Conservation (phyloP, 2,113 vertebrate genomes). For the Panthera leo region DNA sequence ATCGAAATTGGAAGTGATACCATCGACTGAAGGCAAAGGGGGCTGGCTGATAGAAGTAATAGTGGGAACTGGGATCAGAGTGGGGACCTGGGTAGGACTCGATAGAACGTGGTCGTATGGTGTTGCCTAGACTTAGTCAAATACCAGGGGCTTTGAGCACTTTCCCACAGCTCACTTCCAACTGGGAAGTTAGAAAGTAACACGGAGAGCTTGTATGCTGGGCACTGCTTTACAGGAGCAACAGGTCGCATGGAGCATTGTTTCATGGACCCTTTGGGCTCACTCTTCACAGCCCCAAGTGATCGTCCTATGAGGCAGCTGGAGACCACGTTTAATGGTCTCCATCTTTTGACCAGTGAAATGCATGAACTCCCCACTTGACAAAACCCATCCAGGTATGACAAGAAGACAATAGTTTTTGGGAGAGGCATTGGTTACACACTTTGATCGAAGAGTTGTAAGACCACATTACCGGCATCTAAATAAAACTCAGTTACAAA, state of each 20-base stretch:
- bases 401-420: not conserved
- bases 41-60: not conserved
- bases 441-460: not conserved
- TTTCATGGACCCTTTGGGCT: not conserved
- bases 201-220: too few relatives aligned
- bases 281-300: not conserved
- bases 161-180: not conserved
- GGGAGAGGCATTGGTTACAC: not conserved
- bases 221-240: not conserved
- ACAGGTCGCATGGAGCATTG: not conserved
- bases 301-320: not conserved
- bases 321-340: not conserved
- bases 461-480: not conserved
- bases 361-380: not conserved
- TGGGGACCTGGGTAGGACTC: not conserved
- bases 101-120: not conserved
- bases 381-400: not conserved
- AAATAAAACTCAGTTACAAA: not conserved
- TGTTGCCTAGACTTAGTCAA: not conserved
- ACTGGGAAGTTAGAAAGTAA: not conserved
- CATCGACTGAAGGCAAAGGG: not conserved
- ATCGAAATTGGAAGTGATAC: not conserved
- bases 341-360: not conserved
- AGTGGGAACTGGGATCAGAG: too few relatives aligned
- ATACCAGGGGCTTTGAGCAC: not conserved